Conservation (phyloP, 35 echinoderm and acorn worm species). For the Lytechinus pictus region DNA sequence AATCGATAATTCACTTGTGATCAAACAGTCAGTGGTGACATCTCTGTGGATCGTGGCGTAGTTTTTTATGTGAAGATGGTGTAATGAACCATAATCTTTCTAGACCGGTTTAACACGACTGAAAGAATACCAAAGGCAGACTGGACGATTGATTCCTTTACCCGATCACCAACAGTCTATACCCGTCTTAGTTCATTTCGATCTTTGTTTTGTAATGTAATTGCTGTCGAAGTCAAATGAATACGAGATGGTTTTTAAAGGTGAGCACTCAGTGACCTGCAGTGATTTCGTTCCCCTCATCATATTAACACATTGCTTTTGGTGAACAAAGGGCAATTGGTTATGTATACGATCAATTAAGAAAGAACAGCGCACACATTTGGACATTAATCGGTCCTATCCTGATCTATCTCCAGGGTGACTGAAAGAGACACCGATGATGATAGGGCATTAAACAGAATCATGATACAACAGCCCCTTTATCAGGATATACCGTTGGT, state of each 20-base stretch:
- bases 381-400: neutral
- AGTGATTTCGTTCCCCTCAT: neutral
- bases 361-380: neutral
- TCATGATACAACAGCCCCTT: neutral
- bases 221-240: neutral
- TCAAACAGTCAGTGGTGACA: too few species aligned
- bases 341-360: neutral
- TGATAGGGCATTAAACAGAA: neutral
- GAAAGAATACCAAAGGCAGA: too few species aligned
- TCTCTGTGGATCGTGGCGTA: too few species aligned
- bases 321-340: neutral
- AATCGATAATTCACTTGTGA: too few species aligned
- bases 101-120: too few species aligned
- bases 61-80: too few species aligned
- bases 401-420: neutral
- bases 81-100: too few species aligned
- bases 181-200: too few species aligned
- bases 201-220: too few species aligned
- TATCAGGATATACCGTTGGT: neutral
- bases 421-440: neutral
- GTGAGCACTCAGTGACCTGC: neutral
- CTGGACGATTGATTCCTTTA: too few species aligned
- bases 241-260: neutral
- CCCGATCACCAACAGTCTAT: too few species aligned
- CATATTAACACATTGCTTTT: neutral